These are phyloP conservation scores for Ernsta delagoae DNA, from an alignment of 2,888 invertebrate genomes.

Conservation along the genomic window DNA sequence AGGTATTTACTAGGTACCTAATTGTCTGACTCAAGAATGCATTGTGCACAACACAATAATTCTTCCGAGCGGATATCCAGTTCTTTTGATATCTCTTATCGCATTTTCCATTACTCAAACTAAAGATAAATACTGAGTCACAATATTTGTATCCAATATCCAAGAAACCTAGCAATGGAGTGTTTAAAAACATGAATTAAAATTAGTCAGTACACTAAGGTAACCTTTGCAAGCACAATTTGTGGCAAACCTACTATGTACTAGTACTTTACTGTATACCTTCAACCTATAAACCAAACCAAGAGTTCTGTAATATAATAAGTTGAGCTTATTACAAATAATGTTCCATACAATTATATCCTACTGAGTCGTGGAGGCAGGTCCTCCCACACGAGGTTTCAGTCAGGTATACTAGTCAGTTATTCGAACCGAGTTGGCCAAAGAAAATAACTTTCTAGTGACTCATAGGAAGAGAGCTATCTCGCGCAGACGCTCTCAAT, in stretches of 20 bases:
- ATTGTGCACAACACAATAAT: not conserved
- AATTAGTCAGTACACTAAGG: not conserved
- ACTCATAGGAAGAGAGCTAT: slow-evolving; percentile 84
- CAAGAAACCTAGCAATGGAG: not conserved
- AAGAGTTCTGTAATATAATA: slow-evolving; percentile 11
- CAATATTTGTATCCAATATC: no score
- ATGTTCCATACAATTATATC: slow-evolving; percentile 7
- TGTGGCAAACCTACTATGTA: not conserved
- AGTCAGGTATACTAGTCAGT: slow-evolving; percentile 59
- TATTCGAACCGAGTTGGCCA: slow-evolving; percentile 75
- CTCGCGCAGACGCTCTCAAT: slow-evolving; percentile 83
- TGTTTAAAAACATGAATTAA: not conserved
- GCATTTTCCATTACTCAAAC: not conserved
- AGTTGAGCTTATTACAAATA: slow-evolving; percentile 21
- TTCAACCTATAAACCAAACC: not conserved
- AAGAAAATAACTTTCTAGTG: slow-evolving; percentile 83
- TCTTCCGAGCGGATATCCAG: not conserved
- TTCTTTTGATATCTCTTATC: not conserved
- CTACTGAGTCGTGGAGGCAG: slow-evolving; percentile 37
- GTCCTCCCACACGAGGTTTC: slow-evolving; percentile 62
- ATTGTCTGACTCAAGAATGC: not conserved
- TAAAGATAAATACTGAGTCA: not conserved
- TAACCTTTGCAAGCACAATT: not conserved
- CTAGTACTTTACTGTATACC: no score
- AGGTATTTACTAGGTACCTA: no score